phyloP scores from a whole-genome alignment of 2,113 vertebrate species.

The Lathamus discolor region DNA sequence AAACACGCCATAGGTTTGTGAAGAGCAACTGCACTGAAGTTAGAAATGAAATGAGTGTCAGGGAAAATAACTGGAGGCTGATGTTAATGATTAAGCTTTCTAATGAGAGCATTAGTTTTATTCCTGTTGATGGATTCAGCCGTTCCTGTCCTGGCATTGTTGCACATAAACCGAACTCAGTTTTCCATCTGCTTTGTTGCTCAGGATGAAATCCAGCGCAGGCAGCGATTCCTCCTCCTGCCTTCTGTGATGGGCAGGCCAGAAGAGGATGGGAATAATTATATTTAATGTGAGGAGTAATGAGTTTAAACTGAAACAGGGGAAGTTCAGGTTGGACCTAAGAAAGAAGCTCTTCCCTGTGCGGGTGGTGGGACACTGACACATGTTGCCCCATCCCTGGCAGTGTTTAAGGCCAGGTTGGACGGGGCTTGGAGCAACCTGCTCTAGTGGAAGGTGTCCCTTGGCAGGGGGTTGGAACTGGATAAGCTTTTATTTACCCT shows the following conservation, averaged over 20 bases:
- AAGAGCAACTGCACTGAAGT: constrained; percentile 54
- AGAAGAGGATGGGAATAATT: not conserved
- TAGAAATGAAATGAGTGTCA: constrained; percentile 52
- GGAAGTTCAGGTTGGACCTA: not conserved
- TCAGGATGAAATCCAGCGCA: not conserved
- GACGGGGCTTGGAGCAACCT: not conserved
- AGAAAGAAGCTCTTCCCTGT: not conserved
- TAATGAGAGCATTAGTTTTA: constrained; percentile 75
- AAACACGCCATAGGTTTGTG: not conserved
- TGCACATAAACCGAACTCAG: constrained; percentile 8
- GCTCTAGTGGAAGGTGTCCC: not conserved
- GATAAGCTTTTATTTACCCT: not conserved
- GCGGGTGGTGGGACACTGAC: not conserved
- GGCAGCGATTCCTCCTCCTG: not conserved
- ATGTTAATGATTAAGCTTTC: constrained; percentile 76
- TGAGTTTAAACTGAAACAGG: not conserved
- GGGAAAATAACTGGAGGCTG: constrained; percentile 66
- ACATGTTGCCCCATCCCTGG: not conserved
- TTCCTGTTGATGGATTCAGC: constrained; percentile 63
- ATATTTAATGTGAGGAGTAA: rapidly evolving
- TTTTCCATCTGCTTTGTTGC: constrained; percentile 31
- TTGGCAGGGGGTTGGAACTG: not conserved
- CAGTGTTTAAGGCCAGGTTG: not conserved
- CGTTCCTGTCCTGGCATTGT: not conserved
- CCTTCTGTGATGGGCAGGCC: not conserved